A percentile compares a stretch with the other conserved stretches of the same genome.
Conservation (phyloP, 2,797 vertebrate genomes). For the Cossypha polioptera region DNA sequence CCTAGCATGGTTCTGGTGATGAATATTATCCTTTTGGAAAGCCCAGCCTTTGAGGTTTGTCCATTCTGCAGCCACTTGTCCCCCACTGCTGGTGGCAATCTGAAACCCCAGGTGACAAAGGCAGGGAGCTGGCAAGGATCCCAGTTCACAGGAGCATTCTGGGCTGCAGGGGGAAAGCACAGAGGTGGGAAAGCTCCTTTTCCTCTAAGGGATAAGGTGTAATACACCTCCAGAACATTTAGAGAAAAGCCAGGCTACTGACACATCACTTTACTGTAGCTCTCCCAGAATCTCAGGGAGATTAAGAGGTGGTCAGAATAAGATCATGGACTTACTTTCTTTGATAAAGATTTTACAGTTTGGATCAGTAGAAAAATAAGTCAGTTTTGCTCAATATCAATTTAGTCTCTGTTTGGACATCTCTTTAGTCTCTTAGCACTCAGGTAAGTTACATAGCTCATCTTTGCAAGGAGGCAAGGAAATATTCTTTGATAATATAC, state of each 20-base stretch:
- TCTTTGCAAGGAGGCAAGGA: neutral
- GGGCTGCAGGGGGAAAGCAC: neutral
- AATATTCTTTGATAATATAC: neutral
- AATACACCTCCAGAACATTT: neutral
- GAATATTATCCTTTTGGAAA: neutral
- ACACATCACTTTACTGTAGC: neutral
- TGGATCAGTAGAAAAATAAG: constrained; percentile 20
- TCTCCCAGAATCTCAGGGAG: neutral
- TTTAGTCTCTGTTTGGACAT: neutral
- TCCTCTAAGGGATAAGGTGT: neutral
- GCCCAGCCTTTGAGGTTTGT: neutral
- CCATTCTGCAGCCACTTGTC: neutral
- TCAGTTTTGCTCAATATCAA: neutral
- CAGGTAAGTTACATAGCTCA: neutral
- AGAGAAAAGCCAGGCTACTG: neutral
- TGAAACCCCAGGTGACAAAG: neutral
- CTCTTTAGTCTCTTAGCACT: neutral
- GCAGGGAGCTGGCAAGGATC: neutral
- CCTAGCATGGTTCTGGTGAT: neutral
- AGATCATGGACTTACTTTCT: constrained; percentile 1
- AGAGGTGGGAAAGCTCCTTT: neutral
- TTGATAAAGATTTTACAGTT: constrained; percentile 46
- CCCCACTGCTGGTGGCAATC: neutral
- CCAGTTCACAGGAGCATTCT: neutral
- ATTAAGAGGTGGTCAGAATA: constrained; percentile 26